Evolutionary conservation across 2,113 vertebrate genomes (phyloP).

Genomic region (Neopipo cinnamomea): DNA sequence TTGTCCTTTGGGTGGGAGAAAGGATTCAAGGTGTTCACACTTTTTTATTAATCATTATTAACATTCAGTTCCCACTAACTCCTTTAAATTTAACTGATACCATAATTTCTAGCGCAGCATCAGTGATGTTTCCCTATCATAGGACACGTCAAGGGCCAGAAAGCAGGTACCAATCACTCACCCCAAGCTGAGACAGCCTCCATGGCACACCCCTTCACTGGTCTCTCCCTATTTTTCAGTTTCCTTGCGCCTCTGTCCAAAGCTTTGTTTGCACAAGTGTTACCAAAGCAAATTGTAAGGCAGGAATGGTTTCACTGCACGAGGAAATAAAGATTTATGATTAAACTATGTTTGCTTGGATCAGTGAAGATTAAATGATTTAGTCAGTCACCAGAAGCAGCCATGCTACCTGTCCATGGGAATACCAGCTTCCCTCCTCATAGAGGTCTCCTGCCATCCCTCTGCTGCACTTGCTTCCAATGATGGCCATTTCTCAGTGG

Average conservation of each 20-base stretch:
- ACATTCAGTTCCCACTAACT: not conserved
- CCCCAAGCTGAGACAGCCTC: not conserved
- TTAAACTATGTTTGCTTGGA: not conserved
- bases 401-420: not conserved
- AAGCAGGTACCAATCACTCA: not conserved
- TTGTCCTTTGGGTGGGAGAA: not conserved
- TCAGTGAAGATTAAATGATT: not conserved
- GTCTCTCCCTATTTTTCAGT: not conserved
- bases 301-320: not conserved
- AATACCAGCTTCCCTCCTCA: not conserved
- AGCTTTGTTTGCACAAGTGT: not conserved
- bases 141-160: not conserved
- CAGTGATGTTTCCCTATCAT: not conserved
- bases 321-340: not conserved
- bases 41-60: not conserved
- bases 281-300: not conserved
- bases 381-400: not conserved
- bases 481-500: not conserved
- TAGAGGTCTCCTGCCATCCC: not conserved
- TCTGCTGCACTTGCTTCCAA: not conserved
- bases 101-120: not conserved
- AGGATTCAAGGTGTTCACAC: not conserved
- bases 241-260: not conserved
- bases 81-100: not conserved
- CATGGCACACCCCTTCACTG: not conserved